These are phyloP conservation scores for Pelusios castaneus DNA, from an alignment of 2,113 vertebrate genomes.

Conservation along the genomic window DNA sequence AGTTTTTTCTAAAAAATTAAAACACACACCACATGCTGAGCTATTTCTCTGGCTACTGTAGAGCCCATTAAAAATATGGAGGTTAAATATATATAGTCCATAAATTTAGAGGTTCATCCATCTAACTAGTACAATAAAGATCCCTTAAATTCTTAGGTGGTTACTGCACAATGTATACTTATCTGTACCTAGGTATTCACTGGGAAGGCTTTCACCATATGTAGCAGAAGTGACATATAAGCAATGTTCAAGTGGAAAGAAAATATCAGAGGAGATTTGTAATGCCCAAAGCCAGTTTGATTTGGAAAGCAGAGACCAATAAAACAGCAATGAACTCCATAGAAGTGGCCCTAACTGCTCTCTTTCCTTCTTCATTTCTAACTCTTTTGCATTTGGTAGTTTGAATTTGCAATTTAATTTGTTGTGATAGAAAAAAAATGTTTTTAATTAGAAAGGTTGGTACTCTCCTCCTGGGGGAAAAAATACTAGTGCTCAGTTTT, in stretches of 20 bases:
- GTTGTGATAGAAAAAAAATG: background rate
- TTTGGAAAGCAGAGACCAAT: background rate
- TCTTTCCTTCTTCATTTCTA: background rate
- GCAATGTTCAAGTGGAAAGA: background rate
- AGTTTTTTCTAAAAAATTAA: background rate
- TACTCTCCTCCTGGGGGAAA: background rate
- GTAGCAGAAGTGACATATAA: background rate
- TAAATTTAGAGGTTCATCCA: background rate
- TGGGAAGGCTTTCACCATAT: background rate
- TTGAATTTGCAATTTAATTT: background rate
- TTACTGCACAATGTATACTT: background rate
- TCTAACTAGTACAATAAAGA: background rate
- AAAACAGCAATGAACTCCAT: background rate
- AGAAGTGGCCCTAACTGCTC: background rate
- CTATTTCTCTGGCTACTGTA: constrained; percentile 12
- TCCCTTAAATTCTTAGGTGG: background rate
- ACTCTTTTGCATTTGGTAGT: constrained; percentile 26
- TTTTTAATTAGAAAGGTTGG: background rate
- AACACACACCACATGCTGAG: background rate
- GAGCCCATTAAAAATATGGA: background rate
- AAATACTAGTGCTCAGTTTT: background rate
- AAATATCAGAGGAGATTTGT: background rate
- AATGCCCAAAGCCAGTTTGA: background rate
- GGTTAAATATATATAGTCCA: background rate
- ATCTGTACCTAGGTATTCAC: background rate